Percentiles rank a stretch among this genome's conserved stretches.
Conservation (phyloP, 2,888 invertebrate genomes). For the Notodonta ziczac region DNA sequence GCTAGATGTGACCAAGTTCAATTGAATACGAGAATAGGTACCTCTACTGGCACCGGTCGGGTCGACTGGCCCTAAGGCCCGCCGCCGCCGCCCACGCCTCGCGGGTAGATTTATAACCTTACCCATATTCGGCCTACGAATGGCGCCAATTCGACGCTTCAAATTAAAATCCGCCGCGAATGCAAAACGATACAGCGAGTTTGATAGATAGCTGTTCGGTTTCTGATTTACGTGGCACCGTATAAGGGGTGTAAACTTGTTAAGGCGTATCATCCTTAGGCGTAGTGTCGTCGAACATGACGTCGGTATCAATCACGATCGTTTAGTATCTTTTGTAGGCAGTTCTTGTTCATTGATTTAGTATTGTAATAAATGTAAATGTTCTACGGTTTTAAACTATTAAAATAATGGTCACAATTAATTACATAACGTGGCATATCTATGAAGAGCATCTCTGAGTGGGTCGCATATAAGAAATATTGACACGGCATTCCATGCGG, state of each 20-base stretch:
- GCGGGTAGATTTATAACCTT: slow-evolving; percentile 80
- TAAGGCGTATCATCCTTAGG: slow-evolving; percentile 43
- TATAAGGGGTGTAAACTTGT: slow-evolving; percentile 58
- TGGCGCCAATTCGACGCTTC: slow-evolving; percentile 82
- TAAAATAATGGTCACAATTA: slow-evolving; percentile 19
- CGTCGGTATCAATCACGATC: slow-evolving; percentile 40
- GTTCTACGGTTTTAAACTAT: slow-evolving; percentile 15
- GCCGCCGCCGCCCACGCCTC: slow-evolving; percentile 63
- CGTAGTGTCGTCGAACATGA: slow-evolving; percentile 30
- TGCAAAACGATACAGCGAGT: slow-evolving; percentile 72
- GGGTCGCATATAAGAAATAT: background rate
- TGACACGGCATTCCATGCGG: background rate
- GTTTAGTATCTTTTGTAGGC: slow-evolving; percentile 34
- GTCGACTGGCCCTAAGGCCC: slow-evolving; percentile 56
- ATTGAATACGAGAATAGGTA: slow-evolving; percentile 65
- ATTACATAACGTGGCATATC: slow-evolving; percentile 5
- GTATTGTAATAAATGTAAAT: slow-evolving; percentile 15
- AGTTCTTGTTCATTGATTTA: slow-evolving; percentile 20
- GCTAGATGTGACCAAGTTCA: slow-evolving; percentile 69
- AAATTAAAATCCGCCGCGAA: slow-evolving; percentile 76
- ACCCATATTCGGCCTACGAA: slow-evolving; percentile 80
- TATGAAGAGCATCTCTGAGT: slow-evolving; percentile 4
- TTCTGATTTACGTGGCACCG: slow-evolving; percentile 72
- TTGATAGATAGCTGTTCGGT: slow-evolving; percentile 73
- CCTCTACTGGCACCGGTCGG: slow-evolving; percentile 44